Conservation (phyloP, 1,140 invertebrate genomes). For the Drosophila serrata region DNA sequence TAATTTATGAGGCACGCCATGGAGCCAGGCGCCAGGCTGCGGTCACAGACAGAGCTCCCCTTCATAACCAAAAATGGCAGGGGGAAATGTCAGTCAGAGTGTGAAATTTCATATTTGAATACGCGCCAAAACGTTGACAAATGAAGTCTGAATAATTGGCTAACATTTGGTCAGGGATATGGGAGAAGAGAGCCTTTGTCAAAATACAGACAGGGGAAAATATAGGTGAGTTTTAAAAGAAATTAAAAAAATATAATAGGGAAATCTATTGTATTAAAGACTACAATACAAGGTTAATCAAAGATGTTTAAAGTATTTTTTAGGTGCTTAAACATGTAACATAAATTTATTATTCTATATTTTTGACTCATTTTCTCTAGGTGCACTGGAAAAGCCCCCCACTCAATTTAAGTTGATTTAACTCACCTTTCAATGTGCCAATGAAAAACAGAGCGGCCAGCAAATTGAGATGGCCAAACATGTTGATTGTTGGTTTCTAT, state of each 20-base stretch:
- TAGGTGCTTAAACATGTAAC: not conserved
- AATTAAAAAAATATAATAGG: not conserved
- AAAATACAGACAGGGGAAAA: slow-evolving; percentile 5
- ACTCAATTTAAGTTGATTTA: slow-evolving; percentile 20
- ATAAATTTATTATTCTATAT: too few species aligned
- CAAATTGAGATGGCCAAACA: slow-evolving; percentile 60
- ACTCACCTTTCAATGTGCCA: slow-evolving; percentile 69
- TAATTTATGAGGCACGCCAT: slow-evolving; percentile 80
- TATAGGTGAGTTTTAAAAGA: too few species aligned
- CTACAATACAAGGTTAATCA: not conserved
- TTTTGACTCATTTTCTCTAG: not conserved
- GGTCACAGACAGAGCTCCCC: slow-evolving; percentile 39
- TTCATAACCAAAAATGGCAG: slow-evolving; percentile 29
- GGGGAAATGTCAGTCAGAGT: slow-evolving; percentile 75
- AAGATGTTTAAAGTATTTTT: not conserved
- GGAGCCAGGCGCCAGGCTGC: slow-evolving; percentile 64
- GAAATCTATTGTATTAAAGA: not conserved
- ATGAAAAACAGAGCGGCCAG: slow-evolving; percentile 55
- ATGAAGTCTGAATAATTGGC: slow-evolving; percentile 76
- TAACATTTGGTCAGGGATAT: slow-evolving; percentile 43
- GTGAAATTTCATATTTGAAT: slow-evolving; percentile 81
- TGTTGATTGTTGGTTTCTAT: slow-evolving; percentile 51
- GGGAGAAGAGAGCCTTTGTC: slow-evolving; percentile 24
- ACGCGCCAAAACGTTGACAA: slow-evolving; percentile 61
- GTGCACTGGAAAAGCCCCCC: not conserved